Base-by-base conservation (phyloP, 2,797 vertebrate species). In the Lophotriccus pileatus region DNA sequence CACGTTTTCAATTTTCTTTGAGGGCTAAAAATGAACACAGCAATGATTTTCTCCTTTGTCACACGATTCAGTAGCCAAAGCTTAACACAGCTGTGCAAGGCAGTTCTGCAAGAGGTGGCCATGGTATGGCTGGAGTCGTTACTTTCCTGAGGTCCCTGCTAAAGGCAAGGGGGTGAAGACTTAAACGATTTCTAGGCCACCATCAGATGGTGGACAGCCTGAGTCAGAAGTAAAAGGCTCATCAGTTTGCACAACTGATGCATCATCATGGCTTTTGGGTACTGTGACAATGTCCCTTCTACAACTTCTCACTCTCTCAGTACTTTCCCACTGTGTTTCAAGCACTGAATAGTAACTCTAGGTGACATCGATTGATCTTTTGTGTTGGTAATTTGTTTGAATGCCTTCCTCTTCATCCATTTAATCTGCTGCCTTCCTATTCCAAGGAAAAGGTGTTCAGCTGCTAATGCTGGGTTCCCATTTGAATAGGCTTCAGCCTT, bases 291-390 rank as follows among this genome's bases (percentile, higher is more conserved):
- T 47, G 69, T 72, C 64, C 69, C 66, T 81, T 89, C 36, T 39
- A 23, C 53, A 27, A 36, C 43, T 88, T 91, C 69, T 34, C 30
- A 5, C n/a, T n/a, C 16, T 39, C 58, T 87, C 77, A 58, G 56
- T 78, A 49, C 59, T 88, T 94, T 81, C 77, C 53, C 41, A 8
- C 44, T 21, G 49, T 49, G 41, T 63, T 94, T 82, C 56, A 55
- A 82, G 69, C 70, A 76, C 47, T 63, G 70, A 59, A 41, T 34
- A 84, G 64, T 58, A 67, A 69, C 90, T 86, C 70, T 75, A 36
- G 93, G 94, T 8, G 8, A 87, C 80, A 69, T 56, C 15, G 90
- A 94, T 87, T 92, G 94, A 95, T 95, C 84, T 89, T 94, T 92
- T 89, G 70, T 95, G 55, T 70, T 93, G 75, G 44, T 93, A 86